phyloP scores from a whole-genome alignment of 2,797 vertebrate genomes.

The Pseudomugil gertrudae region DNA sequence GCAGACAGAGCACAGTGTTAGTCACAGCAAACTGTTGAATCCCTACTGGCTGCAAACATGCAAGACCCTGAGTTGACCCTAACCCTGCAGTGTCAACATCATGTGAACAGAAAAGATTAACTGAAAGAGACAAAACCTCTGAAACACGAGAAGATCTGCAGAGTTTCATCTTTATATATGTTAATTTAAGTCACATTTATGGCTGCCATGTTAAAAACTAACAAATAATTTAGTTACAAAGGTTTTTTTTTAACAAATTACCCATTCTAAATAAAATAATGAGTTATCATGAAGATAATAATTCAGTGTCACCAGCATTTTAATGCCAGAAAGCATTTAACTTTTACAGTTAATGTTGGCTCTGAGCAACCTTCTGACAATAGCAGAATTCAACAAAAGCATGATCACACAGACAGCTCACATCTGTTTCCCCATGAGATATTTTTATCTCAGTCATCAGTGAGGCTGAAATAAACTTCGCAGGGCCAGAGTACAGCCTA shows the following conservation, averaged over 20 bases:
- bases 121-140: neutral
- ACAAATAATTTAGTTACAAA: neutral
- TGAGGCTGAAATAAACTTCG: conserved; percentile 42
- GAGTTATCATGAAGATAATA: neutral
- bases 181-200: neutral
- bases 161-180: neutral
- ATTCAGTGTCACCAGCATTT: neutral
- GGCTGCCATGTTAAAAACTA: neutral
- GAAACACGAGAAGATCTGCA: neutral
- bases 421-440: conserved; percentile 20
- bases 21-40: conserved; percentile 50
- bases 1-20: neutral
- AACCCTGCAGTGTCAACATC: conserved; percentile 15
- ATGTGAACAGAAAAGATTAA: neutral
- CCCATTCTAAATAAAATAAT: neutral
- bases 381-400: neutral
- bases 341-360: neutral
- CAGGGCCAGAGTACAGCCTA: conserved; percentile 33
- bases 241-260: neutral
- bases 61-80: conserved; percentile 36
- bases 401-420: conserved; percentile 9
- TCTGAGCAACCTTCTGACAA: neutral
- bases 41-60: conserved; percentile 21
- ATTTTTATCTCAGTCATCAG: conserved; percentile 58
- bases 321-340: neutral